Evolutionary conservation across 2,888 invertebrate species (phyloP).

Genomic region (Megamerina dolium): DNA sequence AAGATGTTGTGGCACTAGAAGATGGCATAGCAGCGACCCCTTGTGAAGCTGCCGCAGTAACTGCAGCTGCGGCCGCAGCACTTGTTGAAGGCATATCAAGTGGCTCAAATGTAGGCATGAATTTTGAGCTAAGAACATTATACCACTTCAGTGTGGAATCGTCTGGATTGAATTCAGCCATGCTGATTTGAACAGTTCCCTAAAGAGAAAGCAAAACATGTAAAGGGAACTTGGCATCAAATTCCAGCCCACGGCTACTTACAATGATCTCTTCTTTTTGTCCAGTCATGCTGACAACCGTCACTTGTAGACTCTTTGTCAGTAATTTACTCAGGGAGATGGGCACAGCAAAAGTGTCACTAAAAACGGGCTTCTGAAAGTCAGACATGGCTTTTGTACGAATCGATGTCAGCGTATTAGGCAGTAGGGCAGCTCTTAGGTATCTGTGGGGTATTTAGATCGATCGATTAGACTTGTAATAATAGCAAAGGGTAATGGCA

Average conservation of each 20-base stretch:
- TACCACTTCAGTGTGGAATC: constrained; percentile 84
- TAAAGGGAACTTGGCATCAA: not conserved
- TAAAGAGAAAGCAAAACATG: constrained; percentile 51
- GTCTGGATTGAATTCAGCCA: constrained; percentile 89
- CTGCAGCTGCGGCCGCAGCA: constrained; percentile 38
- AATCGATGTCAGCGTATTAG: constrained; percentile 55
- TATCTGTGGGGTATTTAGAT: constrained; percentile 55
- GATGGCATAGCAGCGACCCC: constrained; percentile 19
- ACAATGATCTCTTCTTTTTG: constrained; percentile 80
- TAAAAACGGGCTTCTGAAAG: constrained; percentile 68
- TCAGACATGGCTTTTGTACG: constrained; percentile 67
- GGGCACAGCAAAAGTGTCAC: constrained; percentile 71
- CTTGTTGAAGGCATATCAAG: constrained; percentile 44
- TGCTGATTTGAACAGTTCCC: constrained; percentile 93
- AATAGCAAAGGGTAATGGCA: not conserved
- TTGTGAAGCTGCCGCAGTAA: constrained; percentile 20
- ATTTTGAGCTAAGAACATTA: constrained; percentile 81
- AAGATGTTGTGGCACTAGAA: constrained; percentile 10
- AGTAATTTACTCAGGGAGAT: constrained; percentile 70
- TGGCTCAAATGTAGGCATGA: constrained; percentile 56
- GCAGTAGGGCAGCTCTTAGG: constrained; percentile 68
- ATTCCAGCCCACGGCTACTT: constrained; percentile 40
- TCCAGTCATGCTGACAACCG: constrained; percentile 71
- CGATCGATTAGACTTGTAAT: too few relatives aligned
- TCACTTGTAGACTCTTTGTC: constrained; percentile 86